A percentile compares a stretch with the other conserved stretches of the same genome.
Conservation (phyloP, 2,888 invertebrate species). For the Sminthurinus aureus region DNA sequence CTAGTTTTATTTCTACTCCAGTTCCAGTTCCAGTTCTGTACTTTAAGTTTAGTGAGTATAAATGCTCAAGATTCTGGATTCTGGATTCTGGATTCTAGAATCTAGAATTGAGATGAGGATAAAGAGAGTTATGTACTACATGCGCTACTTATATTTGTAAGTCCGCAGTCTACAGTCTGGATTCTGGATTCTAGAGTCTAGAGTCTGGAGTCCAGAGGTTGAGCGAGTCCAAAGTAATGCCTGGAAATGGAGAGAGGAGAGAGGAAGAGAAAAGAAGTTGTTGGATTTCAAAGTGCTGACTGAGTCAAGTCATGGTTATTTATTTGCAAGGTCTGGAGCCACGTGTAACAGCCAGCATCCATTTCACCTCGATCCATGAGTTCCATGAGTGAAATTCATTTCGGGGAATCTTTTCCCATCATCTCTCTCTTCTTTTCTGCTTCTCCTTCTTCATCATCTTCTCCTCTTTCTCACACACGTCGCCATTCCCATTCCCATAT, state of each 20-base stretch:
- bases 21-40: too few relatives aligned
- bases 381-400: slow-evolving; percentile 11
- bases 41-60: too few relatives aligned
- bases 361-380: slow-evolving; percentile 13
- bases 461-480: not conserved
- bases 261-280: slow-evolving; percentile 14
- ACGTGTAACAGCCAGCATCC: slow-evolving; percentile 14
- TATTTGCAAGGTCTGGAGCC: slow-evolving; percentile 23
- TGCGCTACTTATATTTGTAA: too few relatives aligned
- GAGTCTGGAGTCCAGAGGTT: not conserved
- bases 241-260: not conserved
- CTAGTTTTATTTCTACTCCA: too few relatives aligned
- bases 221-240: too few relatives aligned
- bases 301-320: slow-evolving; percentile 19
- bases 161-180: too few relatives aligned
- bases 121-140: too few relatives aligned
- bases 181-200: too few relatives aligned
- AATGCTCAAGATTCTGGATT: too few relatives aligned
- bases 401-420: not conserved
- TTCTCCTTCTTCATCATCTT: not conserved
- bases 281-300: slow-evolving; percentile 29
- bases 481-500: slow-evolving; percentile 12
- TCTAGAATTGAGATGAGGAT: too few relatives aligned
- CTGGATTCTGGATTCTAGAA: too few relatives aligned
- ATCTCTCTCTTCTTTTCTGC: not conserved